Percentiles rank a stretch among this genome's conserved stretches.
These are phyloP conservation scores for Nibea albiflora DNA, from an alignment of 2,113 vertebrate genomes.

Conservation along the genomic window DNA sequence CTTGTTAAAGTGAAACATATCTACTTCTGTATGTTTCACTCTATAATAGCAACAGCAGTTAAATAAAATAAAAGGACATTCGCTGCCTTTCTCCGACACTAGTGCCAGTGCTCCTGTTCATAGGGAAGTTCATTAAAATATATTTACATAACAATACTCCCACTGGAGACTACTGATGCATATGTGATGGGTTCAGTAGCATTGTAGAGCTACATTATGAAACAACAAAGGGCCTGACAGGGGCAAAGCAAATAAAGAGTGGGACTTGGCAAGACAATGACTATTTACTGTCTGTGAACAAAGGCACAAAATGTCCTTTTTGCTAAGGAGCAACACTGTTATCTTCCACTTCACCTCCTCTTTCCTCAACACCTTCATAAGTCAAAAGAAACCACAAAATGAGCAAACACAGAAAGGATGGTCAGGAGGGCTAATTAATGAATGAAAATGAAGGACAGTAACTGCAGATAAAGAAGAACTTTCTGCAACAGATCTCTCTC, in stretches of 20 bases:
- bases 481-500: not conserved
- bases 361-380: not conserved
- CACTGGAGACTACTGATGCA: conserved; percentile 62
- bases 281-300: conserved; percentile 52
- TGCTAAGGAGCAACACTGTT: not conserved
- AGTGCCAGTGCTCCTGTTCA: conserved; percentile 37
- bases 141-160: conserved; percentile 73
- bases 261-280: conserved; percentile 42
- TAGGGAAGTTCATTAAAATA: conserved; percentile 68
- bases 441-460: not conserved
- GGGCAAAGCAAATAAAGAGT: conserved; percentile 50
- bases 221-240: conserved; percentile 64
- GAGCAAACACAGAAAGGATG: not conserved
- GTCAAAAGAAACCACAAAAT: not conserved
- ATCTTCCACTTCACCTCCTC: conserved; percentile 8
- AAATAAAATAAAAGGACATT: conserved; percentile 10
- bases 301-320: conserved; percentile 33
- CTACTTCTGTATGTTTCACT: conserved; percentile 3
- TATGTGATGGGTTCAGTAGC: conserved; percentile 57
- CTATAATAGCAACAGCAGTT: not conserved
- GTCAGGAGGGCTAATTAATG: not conserved
- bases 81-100: conserved; percentile 20
- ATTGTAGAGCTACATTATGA: conserved; percentile 56
- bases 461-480: not conserved
- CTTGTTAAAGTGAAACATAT: conserved; percentile 10